These are phyloP conservation scores for Trachymyrmex cornetzi DNA, from an alignment of 1,140 invertebrate species.

Conservation along the genomic window DNA sequence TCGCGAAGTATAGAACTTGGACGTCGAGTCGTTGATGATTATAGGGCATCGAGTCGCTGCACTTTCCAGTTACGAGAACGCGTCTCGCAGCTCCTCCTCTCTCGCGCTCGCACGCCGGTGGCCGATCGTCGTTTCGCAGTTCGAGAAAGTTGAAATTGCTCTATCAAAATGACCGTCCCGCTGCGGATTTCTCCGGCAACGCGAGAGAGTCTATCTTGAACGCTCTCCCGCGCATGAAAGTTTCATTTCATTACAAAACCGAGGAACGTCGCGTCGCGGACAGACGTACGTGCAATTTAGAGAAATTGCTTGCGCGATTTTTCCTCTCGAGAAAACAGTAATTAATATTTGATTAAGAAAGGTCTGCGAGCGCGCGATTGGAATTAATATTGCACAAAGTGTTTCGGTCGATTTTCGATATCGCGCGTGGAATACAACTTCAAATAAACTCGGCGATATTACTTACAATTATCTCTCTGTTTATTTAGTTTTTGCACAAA, in stretches of 20 bases:
- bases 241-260: constrained; percentile 67
- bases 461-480: neutral
- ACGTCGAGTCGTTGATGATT: constrained; percentile 41
- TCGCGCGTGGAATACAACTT: neutral
- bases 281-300: neutral
- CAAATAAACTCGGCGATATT: neutral
- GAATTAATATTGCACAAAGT: neutral
- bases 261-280: constrained; percentile 25
- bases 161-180: constrained; percentile 69
- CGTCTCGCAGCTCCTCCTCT: constrained; percentile 10
- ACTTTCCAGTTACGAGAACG: constrained; percentile 65
- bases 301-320: constrained; percentile 40
- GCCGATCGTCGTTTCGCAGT: constrained; percentile 20
- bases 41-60: constrained; percentile 38
- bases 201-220: constrained; percentile 66
- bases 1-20: constrained; percentile 12
- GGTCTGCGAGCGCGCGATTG: too few relatives aligned
- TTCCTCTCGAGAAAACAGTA: neutral
- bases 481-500: neutral
- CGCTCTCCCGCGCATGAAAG: constrained; percentile 71
- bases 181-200: constrained; percentile 71
- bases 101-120: constrained; percentile 3
- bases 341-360: constrained; percentile 38
- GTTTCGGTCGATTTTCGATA: constrained; percentile 7
- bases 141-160: constrained; percentile 77